Evolutionary conservation across 2,888 invertebrate species (phyloP), one percentile per base, ranked within the genome.

Genomic region (Drosophila siamana): DNA sequence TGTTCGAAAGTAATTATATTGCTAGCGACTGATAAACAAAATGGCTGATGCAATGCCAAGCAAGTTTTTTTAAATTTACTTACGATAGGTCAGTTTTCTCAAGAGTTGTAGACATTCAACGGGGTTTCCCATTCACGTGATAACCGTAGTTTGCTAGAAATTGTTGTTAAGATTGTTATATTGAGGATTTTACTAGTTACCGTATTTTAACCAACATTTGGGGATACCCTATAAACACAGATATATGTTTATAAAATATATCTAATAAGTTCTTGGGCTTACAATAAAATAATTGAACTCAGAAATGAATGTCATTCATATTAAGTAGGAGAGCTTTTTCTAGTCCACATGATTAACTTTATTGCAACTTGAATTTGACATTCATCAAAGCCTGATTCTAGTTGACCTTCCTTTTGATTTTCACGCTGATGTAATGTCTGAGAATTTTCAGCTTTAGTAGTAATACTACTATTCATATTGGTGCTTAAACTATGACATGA

Each of bases 11-110:
- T 9, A n/a, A 8, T 43, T 8, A 13, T 22, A 13, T 44, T 7
- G 11, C 47, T 43, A 9, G 7, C 19, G 0, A 50, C 36, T 44
- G 33, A 56, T 40, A 48, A 30, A 28, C 6, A 2, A 4, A 0
- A 0, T 6, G 38, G 57, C 72, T 71, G 78, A 71, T 64, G 67
- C 28, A 73, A 77, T 77, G 9, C 19, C 9, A 7, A 9, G 11
- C 5, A 9, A 40, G 7, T 1, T 3, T 60, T 8, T 24, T 40
- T 15, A 5, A 64, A 64, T 44, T 13, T 9, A 38, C 33, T 16
- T 63, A 15, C 28, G 46, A 28, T 38, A 57, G 63, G 50, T 63
- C 38, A 63, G 48, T 22, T 33, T 24, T 47, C 13, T 6, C n/a
- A 6, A 6, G 6, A 26, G 26, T 2, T 2, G 8, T 9, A 19